Evolutionary conservation across 2,797 vertebrate genomes (phyloP).

Genomic region (Eupleurogrammus muticus): DNA sequence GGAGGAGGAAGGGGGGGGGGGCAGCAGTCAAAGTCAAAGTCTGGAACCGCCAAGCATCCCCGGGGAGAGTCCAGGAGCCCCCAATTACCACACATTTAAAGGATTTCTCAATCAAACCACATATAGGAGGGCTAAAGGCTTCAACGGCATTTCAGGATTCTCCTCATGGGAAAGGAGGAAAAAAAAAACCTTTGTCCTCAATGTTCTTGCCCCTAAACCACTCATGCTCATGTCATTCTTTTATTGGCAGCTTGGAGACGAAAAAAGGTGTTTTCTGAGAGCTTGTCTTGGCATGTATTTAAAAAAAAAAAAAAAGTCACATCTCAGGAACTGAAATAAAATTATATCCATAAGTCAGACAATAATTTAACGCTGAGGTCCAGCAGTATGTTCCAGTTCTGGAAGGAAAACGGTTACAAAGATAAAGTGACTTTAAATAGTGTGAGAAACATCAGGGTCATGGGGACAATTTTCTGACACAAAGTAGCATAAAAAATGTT

Average conservation of each 20-base stretch:
- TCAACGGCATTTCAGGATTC: conserved; percentile 11
- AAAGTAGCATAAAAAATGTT: not conserved
- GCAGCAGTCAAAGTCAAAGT: conserved; percentile 14
- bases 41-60: not conserved
- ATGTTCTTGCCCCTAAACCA: conserved; percentile 12
- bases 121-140: not conserved
- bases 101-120: conserved; percentile 5
- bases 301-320: conserved; percentile 6
- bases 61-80: not conserved
- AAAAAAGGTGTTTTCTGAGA: conserved; percentile 21
- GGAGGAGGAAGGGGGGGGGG: too few species aligned
- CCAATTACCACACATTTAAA: conserved; percentile 24
- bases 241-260: conserved; percentile 15
- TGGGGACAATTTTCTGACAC: not conserved
- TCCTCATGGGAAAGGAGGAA: conserved; percentile 8
- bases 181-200: conserved; percentile 3
- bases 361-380: conserved; percentile 8
- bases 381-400: conserved; percentile 21
- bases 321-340: conserved; percentile 22
- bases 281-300: not conserved
- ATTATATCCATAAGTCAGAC: conserved; percentile 12
- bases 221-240: conserved; percentile 14
- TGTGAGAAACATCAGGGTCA: conserved; percentile 5
- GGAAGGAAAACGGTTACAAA: not conserved
- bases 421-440: conserved; percentile 6